Conservation (phyloP, 2,888 invertebrate genomes). For the Metellina segmentata region DNA sequence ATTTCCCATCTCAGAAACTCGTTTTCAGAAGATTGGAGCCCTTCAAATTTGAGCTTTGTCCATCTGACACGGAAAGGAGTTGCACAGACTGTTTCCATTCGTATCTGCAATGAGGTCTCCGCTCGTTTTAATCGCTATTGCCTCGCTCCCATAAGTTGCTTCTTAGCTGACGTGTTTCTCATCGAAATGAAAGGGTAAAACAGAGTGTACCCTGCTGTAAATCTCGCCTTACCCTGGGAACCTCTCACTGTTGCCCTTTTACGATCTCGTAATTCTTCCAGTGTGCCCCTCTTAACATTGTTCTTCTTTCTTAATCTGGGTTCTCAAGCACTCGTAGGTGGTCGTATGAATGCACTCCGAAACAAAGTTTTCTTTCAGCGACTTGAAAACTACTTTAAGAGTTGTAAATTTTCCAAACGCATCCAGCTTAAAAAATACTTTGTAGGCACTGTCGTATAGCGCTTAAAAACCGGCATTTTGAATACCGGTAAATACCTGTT, state of each 20-base stretch:
- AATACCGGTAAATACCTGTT: not conserved
- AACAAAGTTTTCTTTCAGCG: constrained; percentile 61
- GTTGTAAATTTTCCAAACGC: constrained; percentile 56
- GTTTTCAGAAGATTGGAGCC: too few species aligned
- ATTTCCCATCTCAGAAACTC: too few species aligned
- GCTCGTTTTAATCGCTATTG: constrained; percentile 55
- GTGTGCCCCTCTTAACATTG: constrained; percentile 59
- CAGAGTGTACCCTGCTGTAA: constrained; percentile 62
- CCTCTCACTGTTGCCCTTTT: constrained; percentile 69
- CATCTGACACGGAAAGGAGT: too few species aligned
- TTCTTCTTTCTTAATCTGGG: constrained; percentile 53
- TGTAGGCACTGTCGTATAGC: too few species aligned
- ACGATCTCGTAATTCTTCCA: constrained; percentile 74
- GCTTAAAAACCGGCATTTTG: not conserved
- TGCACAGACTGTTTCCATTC: not conserved
- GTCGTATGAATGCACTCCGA: constrained; percentile 46
- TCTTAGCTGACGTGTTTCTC: constrained; percentile 56
- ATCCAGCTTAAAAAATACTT: not conserved
- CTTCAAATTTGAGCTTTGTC: too few species aligned
- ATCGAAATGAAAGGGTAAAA: constrained; percentile 72
- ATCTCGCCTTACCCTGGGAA: constrained; percentile 55
- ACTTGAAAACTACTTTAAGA: constrained; percentile 50
- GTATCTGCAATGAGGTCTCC: constrained; percentile 10
- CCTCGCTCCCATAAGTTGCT: constrained; percentile 52
- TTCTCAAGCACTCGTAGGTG: constrained; percentile 52